These are phyloP conservation scores for Danionella cerebrum DNA, from an alignment of 2,113 vertebrate genomes.

Conservation along the genomic window DNA sequence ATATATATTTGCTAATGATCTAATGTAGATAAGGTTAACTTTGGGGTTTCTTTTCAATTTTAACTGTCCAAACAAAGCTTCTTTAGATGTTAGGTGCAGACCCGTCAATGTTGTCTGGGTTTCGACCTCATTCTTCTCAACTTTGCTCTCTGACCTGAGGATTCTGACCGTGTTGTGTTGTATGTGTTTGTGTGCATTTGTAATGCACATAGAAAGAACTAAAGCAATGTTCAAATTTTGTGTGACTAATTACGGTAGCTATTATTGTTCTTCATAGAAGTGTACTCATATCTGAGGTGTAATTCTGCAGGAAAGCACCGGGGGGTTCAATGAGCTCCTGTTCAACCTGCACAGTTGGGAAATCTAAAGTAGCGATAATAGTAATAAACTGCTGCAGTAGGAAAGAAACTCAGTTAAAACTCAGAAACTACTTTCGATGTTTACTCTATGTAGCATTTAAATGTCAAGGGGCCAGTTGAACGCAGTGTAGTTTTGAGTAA, in stretches of 20 bases:
- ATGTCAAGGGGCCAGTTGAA: conserved; percentile 14
- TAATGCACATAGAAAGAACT: conserved; percentile 2
- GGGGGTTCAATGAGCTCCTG: too few species aligned
- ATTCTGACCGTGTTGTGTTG: neutral
- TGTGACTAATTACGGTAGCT: too few species aligned
- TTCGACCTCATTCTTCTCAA: neutral
- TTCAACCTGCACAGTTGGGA: neutral
- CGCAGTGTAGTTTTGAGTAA: conserved; percentile 27
- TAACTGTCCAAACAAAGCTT: neutral
- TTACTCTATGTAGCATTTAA: neutral
- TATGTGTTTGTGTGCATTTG: neutral
- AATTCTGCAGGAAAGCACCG: neutral
- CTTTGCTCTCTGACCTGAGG: neutral
- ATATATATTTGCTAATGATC: too few species aligned
- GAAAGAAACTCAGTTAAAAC: neutral
- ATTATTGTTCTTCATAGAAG: neutral
- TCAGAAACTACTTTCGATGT: neutral
- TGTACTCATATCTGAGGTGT: neutral
- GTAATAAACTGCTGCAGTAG: neutral
- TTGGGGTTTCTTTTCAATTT: too few species aligned
- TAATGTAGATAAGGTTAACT: too few species aligned
- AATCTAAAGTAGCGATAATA: conserved; percentile 5
- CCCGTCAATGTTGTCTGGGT: neutral
- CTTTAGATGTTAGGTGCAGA: neutral
- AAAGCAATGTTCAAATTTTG: neutral